These are phyloP conservation scores for Ischnus inquisitorius DNA, from an alignment of 2,888 invertebrate genomes.

Conservation along the genomic window DNA sequence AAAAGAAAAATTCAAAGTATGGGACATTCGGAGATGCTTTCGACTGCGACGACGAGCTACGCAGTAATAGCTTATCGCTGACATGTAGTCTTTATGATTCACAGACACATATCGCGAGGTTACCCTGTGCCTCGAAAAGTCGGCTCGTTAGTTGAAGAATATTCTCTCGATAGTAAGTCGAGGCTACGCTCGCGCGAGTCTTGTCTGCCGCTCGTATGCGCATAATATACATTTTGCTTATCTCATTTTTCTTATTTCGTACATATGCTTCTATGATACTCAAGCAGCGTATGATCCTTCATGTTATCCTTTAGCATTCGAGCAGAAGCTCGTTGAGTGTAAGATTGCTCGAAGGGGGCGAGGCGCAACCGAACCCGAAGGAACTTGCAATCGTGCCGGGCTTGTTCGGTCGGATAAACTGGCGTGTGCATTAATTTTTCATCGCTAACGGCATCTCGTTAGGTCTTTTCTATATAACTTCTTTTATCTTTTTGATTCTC, in stretches of 20 bases:
- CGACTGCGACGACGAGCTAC: conserved; percentile 5
- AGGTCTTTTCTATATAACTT: not conserved
- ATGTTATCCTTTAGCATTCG: conserved; percentile 11
- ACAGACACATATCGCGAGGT: not conserved
- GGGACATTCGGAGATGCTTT: conserved; percentile 10
- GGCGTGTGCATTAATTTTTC: conserved; percentile 69
- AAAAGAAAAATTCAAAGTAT: not conserved
- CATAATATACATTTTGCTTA: conserved; percentile 39
- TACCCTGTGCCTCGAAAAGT: conserved; percentile 45
- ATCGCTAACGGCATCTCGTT: conserved; percentile 55
- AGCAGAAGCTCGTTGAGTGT: conserved; percentile 2
- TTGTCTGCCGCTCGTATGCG: conserved; percentile 1
- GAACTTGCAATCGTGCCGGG: conserved; percentile 11
- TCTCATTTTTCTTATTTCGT: conserved; percentile 34
- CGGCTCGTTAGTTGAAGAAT: conserved; percentile 54
- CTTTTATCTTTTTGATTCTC: conserved; percentile 8
- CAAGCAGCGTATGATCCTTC: not conserved
- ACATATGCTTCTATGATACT: conserved; percentile 11
- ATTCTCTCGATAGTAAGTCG: conserved; percentile 25
- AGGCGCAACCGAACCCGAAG: not conserved
- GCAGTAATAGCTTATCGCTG: conserved; percentile 46
- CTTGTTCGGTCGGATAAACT: conserved; percentile 61
- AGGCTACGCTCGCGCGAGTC: conserved; percentile 18
- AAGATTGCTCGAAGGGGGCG: conserved; percentile 4
- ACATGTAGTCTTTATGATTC: conserved; percentile 27